Percentiles rank a stretch among this genome's conserved stretches.
phyloP scores from a whole-genome alignment of 2,888 invertebrate genomes.

The Thecophora atra region DNA sequence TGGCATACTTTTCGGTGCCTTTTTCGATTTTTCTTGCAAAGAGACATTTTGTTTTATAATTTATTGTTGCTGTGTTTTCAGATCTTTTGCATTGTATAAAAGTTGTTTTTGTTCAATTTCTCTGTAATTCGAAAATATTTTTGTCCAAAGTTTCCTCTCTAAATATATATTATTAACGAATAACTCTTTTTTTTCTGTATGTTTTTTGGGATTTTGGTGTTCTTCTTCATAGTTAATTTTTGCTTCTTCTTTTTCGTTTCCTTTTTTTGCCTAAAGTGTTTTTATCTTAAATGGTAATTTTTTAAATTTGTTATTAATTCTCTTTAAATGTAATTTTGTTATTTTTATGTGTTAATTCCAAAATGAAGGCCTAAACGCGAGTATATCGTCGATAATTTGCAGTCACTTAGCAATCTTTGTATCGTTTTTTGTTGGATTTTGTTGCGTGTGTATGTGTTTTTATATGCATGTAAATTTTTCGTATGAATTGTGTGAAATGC shows the following conservation, averaged over 20 bases:
- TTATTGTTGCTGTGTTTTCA: not conserved
- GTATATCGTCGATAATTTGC: conserved; percentile 59
- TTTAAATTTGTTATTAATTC: conserved; percentile 30
- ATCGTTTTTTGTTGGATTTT: conserved; percentile 54
- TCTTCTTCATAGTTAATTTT: conserved; percentile 14
- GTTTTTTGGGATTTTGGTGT: too few species aligned
- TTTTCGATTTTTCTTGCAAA: not conserved
- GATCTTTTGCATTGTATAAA: not conserved
- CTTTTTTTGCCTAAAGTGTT: conserved; percentile 26
- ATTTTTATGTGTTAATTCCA: conserved; percentile 62
- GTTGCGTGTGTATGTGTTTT: conserved; percentile 37
- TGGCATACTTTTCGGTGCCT: conserved; percentile 28
- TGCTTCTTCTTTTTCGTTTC: conserved; percentile 17
- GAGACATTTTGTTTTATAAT: not conserved
- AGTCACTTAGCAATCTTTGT: conserved; percentile 41
- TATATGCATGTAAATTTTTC: conserved; percentile 51
- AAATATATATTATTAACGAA: conserved; percentile 4
- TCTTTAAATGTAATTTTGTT: conserved; percentile 28
- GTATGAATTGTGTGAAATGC: conserved; percentile 52
- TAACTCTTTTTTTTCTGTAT: not conserved
- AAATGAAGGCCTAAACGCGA: conserved; percentile 76
- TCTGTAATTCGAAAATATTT: conserved; percentile 16
- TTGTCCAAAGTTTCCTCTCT: conserved; percentile 17
- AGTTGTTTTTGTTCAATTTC: conserved; percentile 1
- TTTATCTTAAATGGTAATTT: conserved; percentile 25